Evolutionary conservation across 2,113 vertebrate genomes (phyloP).

Genomic region (Alexandromys fortis): DNA sequence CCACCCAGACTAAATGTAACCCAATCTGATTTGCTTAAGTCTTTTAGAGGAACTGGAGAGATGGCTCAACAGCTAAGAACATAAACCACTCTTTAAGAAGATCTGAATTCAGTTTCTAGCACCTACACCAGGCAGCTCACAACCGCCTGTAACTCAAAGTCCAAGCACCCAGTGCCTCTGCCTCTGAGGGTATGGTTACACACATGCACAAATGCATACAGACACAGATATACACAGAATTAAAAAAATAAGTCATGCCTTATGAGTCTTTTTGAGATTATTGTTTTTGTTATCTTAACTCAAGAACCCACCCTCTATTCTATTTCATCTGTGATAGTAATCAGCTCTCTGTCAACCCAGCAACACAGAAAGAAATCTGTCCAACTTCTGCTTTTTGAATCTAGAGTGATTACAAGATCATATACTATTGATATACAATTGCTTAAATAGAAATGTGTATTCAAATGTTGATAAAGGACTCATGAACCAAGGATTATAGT

Average conservation of each 20-base stretch:
- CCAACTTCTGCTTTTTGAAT: not conserved
- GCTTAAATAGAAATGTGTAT: not conserved
- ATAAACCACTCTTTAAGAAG: not conserved
- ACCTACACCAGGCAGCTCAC: not conserved
- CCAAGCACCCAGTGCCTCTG: not conserved
- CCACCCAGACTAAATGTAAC: not conserved
- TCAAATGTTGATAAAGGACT: not conserved
- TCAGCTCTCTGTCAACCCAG: not conserved
- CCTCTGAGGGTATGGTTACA: not conserved
- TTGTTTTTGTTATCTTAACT: not conserved
- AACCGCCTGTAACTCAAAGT: not conserved
- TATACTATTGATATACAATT: not conserved
- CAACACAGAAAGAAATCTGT: not conserved
- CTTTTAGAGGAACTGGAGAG: not conserved
- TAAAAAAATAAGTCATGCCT: not conserved
- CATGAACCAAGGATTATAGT: not conserved
- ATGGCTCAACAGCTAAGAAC: not conserved
- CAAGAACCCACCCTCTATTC: not conserved
- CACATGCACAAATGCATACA: not conserved
- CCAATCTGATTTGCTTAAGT: not conserved
- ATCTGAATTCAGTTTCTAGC: not conserved
- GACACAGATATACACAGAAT: not conserved
- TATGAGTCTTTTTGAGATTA: not conserved
- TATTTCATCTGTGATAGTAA: not conserved
- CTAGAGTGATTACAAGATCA: not conserved